These are phyloP conservation scores for Magallana gigas DNA, from an alignment of 1,140 invertebrate genomes.

Conservation along the genomic window DNA sequence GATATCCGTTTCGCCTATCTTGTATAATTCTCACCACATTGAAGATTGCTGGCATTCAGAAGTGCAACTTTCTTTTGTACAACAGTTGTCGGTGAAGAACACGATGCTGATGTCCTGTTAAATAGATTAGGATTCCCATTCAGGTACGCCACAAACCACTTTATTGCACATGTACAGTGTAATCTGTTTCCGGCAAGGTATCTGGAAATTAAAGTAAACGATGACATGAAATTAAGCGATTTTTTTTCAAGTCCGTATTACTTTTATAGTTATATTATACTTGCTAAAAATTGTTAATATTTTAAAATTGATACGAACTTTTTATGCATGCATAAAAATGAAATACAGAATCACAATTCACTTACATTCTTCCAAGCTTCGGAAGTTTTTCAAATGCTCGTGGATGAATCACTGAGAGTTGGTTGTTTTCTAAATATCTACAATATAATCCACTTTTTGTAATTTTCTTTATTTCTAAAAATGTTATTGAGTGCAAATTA, in stretches of 20 bases:
- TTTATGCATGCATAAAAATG: too few relatives aligned
- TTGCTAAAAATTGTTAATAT: too few relatives aligned
- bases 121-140: not conserved
- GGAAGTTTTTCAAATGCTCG: not conserved
- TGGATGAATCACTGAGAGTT: not conserved
- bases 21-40: not conserved
- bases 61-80: not conserved
- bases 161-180: not conserved
- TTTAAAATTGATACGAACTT: too few relatives aligned
- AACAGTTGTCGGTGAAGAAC: not conserved
- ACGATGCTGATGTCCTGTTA: not conserved
- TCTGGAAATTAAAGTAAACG: not conserved
- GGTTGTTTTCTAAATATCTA: constrained; percentile 14
- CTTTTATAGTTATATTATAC: too few relatives aligned
- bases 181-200: not conserved
- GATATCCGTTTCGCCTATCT: too few relatives aligned
- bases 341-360: not conserved
- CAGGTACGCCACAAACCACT: not conserved
- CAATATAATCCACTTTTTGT: too few relatives aligned
- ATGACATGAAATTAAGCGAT: too few relatives aligned
- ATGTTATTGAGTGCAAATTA: too few relatives aligned
- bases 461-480: too few relatives aligned
- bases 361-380: not conserved
- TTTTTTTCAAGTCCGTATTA: too few relatives aligned
- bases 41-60: not conserved